Evolutionary conservation across 2,113 vertebrate species (phyloP), one percentile per base, ranked within the genome.

Genomic region (Coracopsis vasa): DNA sequence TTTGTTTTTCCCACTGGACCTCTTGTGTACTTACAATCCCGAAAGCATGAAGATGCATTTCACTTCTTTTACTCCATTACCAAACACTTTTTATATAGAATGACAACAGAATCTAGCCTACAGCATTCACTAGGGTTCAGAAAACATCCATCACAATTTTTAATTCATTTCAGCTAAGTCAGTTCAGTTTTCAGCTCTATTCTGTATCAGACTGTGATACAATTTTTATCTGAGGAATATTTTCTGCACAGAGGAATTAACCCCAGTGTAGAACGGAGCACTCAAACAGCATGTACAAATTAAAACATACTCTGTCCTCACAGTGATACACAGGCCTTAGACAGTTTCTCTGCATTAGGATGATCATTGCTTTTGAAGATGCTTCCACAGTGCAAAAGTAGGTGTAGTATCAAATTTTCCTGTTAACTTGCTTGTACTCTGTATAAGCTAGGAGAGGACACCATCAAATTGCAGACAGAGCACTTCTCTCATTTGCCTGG

Each of bases 331-430:
- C 1, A 8, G 17, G 23, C 41, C 35, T 67, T 23, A 35, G 16
- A 9, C 7, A 25, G 6, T 53, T 88, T 77, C 39, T 62, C 19
- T 1, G 1, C 1, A 1, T n/a, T 56, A 77, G 48, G 14, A 3
- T 62, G 37, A 73, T 13, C 20, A 4, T 27, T 41, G 5, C 15
- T 50, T 60, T 71, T 81, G 5, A 71, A 89, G 50, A 56, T 21
- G 27, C 31, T 41, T 94, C 61, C 14, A 12, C 41, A 75, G 21
- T 15, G 12, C 60, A 71, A 25, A 81, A 33, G 13, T 75, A 67
- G n/a, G 25, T 28, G 31, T 31, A 66, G 42, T 31, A 53, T 14
- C 58, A 58, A 47, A 37, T 50, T 67, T 62, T 73, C n/a, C 35
- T 72, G 28, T 62, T 73, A 62, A 77, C 11, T 37, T 62, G 21